A percentile compares a stretch with the other conserved stretches of the same genome.
These are phyloP conservation scores for Metellina segmentata DNA, from an alignment of 2,888 invertebrate genomes.

Conservation along the genomic window DNA sequence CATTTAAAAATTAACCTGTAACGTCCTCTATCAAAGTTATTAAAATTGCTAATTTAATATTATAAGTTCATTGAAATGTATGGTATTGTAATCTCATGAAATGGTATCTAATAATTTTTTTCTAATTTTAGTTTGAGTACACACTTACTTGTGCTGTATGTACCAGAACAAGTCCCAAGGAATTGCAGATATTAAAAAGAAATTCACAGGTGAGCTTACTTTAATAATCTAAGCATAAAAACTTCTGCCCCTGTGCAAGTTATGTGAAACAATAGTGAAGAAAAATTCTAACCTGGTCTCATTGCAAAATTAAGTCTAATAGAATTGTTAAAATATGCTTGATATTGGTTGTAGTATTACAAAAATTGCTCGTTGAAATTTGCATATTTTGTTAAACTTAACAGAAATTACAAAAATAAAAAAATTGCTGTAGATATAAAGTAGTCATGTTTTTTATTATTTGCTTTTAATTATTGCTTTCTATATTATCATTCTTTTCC, in stretches of 20 bases:
- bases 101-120: slow-evolving; percentile 11
- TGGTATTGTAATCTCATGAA: no score
- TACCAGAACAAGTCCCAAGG: slow-evolving; percentile 97
- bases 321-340: not conserved
- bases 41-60: no score
- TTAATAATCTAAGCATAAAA: not conserved
- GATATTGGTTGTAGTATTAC: not conserved
- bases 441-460: not conserved
- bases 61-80: no score
- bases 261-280: not conserved
- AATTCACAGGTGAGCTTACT: slow-evolving; percentile 88
- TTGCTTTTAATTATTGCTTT: not conserved
- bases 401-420: not conserved
- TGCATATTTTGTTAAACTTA: not conserved
- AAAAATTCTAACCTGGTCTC: no score
- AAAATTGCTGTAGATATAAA: not conserved
- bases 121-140: slow-evolving; percentile 89
- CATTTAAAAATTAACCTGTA: no score
- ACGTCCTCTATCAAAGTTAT: no score
- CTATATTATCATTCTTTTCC: not conserved
- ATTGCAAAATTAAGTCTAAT: not conserved
- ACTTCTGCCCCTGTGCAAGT: not conserved
- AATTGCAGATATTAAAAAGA: slow-evolving; percentile 95
- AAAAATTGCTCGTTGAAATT: not conserved
- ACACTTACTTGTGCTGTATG: slow-evolving; percentile 98